Evolutionary conservation across 2,797 vertebrate species (phyloP).

Genomic region (Brotogeris chrysoptera): DNA sequence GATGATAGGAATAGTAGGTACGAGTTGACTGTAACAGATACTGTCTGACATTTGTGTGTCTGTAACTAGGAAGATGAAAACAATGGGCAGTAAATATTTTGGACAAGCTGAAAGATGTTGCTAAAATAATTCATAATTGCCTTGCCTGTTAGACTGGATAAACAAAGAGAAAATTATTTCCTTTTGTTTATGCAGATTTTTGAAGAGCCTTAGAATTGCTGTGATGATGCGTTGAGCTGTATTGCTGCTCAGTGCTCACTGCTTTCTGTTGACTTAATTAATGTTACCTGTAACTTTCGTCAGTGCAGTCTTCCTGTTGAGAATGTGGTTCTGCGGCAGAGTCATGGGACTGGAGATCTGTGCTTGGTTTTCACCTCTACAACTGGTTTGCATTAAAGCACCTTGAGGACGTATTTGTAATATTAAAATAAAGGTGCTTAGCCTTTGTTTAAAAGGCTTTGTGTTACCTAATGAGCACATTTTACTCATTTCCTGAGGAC

Average conservation of each 20-base stretch:
- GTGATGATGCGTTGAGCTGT: neutral
- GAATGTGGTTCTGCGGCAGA: neutral
- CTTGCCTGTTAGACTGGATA: neutral
- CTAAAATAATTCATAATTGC: slow-evolving; percentile 38
- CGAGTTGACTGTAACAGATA: slow-evolving; percentile 15
- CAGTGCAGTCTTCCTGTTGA: neutral
- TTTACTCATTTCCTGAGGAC: neutral
- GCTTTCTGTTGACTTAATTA: neutral
- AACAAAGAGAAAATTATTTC: neutral
- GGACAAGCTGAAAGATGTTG: slow-evolving; percentile 34
- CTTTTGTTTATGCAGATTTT: neutral
- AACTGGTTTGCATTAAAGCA: neutral
- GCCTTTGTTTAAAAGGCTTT: neutral
- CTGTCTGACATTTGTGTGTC: neutral
- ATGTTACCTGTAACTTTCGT: neutral
- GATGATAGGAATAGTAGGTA: slow-evolving; percentile 27
- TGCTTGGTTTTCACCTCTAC: neutral
- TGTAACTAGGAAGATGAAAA: slow-evolving; percentile 44
- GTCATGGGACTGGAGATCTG: neutral
- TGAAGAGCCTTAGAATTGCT: neutral
- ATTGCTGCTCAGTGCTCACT: neutral
- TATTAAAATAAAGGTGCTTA: neutral
- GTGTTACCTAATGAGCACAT: slow-evolving; percentile 22
- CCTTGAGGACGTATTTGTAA: neutral
- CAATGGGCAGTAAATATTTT: slow-evolving; percentile 52